Base-by-base conservation (phyloP, 2,113 vertebrate species). In the Lates calcarifer region DNA sequence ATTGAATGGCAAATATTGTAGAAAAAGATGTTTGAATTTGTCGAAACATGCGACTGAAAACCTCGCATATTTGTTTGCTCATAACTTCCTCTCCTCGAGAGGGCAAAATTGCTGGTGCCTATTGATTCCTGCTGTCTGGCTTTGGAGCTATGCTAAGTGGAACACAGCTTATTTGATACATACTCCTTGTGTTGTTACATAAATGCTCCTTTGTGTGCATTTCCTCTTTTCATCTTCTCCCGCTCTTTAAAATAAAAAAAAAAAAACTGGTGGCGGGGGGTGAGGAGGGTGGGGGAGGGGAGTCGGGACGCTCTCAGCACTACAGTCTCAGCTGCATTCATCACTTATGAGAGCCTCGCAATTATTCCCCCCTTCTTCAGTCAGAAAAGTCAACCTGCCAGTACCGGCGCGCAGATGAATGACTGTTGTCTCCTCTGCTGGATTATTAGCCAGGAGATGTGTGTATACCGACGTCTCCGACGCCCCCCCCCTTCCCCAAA, bases 311-410 rank as follows among this genome's bases (percentile, higher is more conserved):
- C 83, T 89, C 57, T 61, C 39, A 57, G 77, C 88, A 28, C 83
- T 83, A 64, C 81, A 74, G 90, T 87, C 87, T 88, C 74, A 13
- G 78, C 67, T 83, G 87, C 78, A 90, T 91, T 92, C 89, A 89
- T 92, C 89, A 84, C 83, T 68, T 70, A 71, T 33, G 53, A 87
- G 88, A 91, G 83, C 82, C 80, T 83, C 13, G 61, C 90, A 93
- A 94, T 94, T 93, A 94, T 90, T 91, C 78, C 85, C 78, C 85
- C 78, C 63, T 77, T 82, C 82, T 85, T 86, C 87, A 83, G 89
- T 92, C 86, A 89, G 83, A 86, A 88, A 90, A 91, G 84, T 92
- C 89, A 89, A 92, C 89, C 87, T 93, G 85, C 89, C 80, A 68
- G 87, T 39, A 62, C 76, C 49, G 60, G 84, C 71, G 53, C 63